Conservation (phyloP, 2,888 invertebrate species). For the Pinctada fucata region DNA sequence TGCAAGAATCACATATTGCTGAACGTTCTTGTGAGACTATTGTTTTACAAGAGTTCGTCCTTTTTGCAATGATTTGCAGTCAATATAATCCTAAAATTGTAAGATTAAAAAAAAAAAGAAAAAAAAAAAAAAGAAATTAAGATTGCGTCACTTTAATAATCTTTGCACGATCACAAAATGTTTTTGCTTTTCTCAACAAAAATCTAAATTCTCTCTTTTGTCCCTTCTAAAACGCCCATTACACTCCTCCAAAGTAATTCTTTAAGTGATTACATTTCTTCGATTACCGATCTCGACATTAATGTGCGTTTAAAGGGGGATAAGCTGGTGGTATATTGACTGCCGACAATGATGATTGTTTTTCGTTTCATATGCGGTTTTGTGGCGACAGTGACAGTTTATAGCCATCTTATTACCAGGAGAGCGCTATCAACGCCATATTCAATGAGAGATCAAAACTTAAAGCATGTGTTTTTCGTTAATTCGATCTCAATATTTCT, state of each 20-base stretch:
- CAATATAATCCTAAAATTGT: too few species aligned
- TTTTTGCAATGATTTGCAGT: too few species aligned
- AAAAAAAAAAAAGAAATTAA: too few species aligned
- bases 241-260: not conserved
- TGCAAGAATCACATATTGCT: too few species aligned
- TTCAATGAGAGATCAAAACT: not conserved
- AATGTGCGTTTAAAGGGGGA: slow-evolving; percentile 56
- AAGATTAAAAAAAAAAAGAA: too few species aligned
- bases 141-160: too few species aligned
- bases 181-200: too few species aligned
- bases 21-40: too few species aligned
- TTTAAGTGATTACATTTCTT: slow-evolving; percentile 15
- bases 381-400: slow-evolving; percentile 20
- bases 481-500: not conserved
- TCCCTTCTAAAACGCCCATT: too few species aligned
- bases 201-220: too few species aligned
- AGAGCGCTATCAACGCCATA: slow-evolving; percentile 6
- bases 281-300: slow-evolving; percentile 42
- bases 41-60: too few species aligned
- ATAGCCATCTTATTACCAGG: slow-evolving; percentile 20
- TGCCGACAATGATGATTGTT: slow-evolving; percentile 25
- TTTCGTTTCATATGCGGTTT: slow-evolving; percentile 21
- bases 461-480: slow-evolving; percentile 25
- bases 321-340: slow-evolving; percentile 48
- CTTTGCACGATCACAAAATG: too few species aligned